These are phyloP conservation scores for Poeciliopsis prolifica DNA, from an alignment of 2,113 vertebrate species.

Conservation along the genomic window DNA sequence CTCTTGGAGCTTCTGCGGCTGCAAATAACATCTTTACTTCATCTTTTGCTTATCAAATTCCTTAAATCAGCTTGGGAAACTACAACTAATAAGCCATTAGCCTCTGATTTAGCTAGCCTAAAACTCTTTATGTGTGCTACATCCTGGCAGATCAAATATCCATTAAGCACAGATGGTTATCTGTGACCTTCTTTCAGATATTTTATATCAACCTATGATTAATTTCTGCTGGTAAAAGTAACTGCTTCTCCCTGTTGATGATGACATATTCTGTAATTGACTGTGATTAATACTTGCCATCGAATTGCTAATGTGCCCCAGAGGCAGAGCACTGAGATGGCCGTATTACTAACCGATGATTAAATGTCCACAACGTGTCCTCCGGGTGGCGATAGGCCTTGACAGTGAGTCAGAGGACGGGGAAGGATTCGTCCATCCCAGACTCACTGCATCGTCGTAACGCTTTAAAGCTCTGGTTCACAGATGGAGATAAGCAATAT, in stretches of 20 bases:
- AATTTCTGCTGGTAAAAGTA: conserved; percentile 47
- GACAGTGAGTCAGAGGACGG: conserved; percentile 49
- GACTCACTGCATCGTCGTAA: neutral
- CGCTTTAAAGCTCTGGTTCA: neutral
- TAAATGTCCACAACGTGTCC: conserved; percentile 50
- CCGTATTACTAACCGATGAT: conserved; percentile 62
- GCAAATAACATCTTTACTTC: conserved; percentile 9
- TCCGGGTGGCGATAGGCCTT: conserved; percentile 32
- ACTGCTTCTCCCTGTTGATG: conserved; percentile 44
- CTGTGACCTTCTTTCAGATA: conserved; percentile 19
- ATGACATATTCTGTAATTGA: conserved; percentile 65
- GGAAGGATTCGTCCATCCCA: conserved; percentile 42
- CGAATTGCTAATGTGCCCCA: conserved; percentile 64
- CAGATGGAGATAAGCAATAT: neutral
- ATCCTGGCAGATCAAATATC: neutral
- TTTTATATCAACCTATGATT: conserved; percentile 38
- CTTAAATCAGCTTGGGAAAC: conserved; percentile 3
- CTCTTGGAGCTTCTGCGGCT: neutral
- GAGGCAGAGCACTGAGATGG: conserved; percentile 47
- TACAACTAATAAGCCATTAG: conserved; percentile 26
- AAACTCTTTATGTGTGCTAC: neutral
- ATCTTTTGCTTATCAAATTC: conserved; percentile 5
- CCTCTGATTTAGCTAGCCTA: neutral
- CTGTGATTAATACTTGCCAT: conserved; percentile 63
- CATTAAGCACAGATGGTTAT: conserved; percentile 14